Evolutionary conservation across 2,888 invertebrate species (phyloP).

Genomic region (Anoncus sp.): DNA sequence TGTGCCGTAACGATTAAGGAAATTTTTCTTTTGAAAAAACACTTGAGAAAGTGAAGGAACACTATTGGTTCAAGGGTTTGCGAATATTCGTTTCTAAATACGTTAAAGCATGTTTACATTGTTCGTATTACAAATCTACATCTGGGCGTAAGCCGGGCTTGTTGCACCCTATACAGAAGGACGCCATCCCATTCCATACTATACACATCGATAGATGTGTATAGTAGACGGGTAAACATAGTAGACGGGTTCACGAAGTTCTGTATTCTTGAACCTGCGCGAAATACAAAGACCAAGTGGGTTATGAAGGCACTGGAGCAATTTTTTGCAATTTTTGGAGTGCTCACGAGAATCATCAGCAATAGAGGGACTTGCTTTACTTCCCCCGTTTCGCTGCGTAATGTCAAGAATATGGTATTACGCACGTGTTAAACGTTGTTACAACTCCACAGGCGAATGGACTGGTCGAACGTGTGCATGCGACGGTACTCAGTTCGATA

Average conservation of each 20-base stretch:
- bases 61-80: slow-evolving; percentile 81
- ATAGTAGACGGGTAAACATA: too few species aligned
- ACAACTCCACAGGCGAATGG: slow-evolving; percentile 78
- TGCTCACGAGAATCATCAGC: slow-evolving; percentile 69
- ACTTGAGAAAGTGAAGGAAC: slow-evolving; percentile 69
- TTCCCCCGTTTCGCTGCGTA: slow-evolving; percentile 74
- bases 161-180: slow-evolving; percentile 79
- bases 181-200: slow-evolving; percentile 77
- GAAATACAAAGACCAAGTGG: slow-evolving; percentile 70
- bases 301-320: slow-evolving; percentile 71
- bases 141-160: slow-evolving; percentile 72
- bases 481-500: slow-evolving; percentile 71
- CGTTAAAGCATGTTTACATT: slow-evolving; percentile 78
- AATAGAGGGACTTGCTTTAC: slow-evolving; percentile 78
- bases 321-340: too few species aligned
- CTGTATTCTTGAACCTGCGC: slow-evolving; percentile 73
- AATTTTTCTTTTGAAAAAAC: slow-evolving; percentile 78
- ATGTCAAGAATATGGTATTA: slow-evolving; percentile 72
- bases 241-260: slow-evolving; percentile 80
- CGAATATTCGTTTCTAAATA: slow-evolving; percentile 78
- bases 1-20: slow-evolving; percentile 79
- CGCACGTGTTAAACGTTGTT: slow-evolving; percentile 68
- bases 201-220: not conserved
- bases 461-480: slow-evolving; percentile 76
- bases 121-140: slow-evolving; percentile 75